A percentile compares a stretch with the other conserved stretches of the same genome.
These are phyloP conservation scores for Scatophagus argus DNA, from an alignment of 2,113 vertebrate species.

Conservation along the genomic window DNA sequence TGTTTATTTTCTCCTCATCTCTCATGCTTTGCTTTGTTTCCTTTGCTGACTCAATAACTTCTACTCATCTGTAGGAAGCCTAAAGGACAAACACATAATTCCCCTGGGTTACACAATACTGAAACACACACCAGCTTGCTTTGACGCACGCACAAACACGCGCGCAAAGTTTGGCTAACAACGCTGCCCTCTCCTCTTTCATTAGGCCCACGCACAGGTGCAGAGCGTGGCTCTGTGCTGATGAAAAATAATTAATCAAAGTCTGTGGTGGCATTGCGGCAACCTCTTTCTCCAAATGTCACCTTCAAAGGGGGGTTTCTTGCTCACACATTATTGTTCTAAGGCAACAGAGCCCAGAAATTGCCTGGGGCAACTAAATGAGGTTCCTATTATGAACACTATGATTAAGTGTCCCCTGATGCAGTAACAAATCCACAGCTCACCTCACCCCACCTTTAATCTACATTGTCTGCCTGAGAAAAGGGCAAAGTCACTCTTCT, in stretches of 20 bases:
- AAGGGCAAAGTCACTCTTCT: slow-evolving; percentile 69
- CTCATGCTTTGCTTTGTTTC: slow-evolving; percentile 50
- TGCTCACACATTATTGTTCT: slow-evolving; percentile 72
- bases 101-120: slow-evolving; percentile 47
- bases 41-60: slow-evolving; percentile 69
- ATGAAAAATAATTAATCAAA: slow-evolving; percentile 83
- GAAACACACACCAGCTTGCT: slow-evolving; percentile 29
- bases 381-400: slow-evolving; percentile 74
- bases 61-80: slow-evolving; percentile 61
- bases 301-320: slow-evolving; percentile 77
- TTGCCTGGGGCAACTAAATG: slow-evolving; percentile 71
- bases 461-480: slow-evolving; percentile 72
- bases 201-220: slow-evolving; percentile 73
- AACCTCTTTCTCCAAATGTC: slow-evolving; percentile 75
- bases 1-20: slow-evolving; percentile 46
- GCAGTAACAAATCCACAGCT: slow-evolving; percentile 67
- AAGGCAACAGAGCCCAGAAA: slow-evolving; percentile 69
- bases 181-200: slow-evolving; percentile 66
- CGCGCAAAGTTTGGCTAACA: slow-evolving; percentile 23
- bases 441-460: slow-evolving; percentile 73
- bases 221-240: slow-evolving; percentile 56
- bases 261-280: slow-evolving; percentile 69
- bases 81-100: slow-evolving; percentile 58
- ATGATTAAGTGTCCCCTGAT: slow-evolving; percentile 76
- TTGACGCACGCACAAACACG: neutral